phyloP scores from a whole-genome alignment of 2,888 invertebrate species.

The Marasmarcha lunaedactyla region DNA sequence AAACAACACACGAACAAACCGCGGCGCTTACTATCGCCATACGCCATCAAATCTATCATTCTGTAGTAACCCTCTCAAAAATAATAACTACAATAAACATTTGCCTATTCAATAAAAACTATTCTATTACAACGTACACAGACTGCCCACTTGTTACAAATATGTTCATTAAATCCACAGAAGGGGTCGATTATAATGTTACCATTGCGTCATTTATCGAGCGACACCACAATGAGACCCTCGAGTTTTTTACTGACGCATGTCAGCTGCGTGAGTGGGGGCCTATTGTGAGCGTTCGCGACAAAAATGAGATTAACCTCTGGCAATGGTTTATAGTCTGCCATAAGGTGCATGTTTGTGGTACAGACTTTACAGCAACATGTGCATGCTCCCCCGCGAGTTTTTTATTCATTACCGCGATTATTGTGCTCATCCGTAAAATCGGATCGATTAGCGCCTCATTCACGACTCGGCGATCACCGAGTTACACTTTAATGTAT shows the following conservation, averaged over 20 bases:
- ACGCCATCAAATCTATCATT: no score
- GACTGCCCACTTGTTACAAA: constrained; percentile 31
- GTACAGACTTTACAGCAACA: constrained; percentile 13
- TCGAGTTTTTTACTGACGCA: constrained; percentile 38
- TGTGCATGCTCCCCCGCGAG: constrained; percentile 22
- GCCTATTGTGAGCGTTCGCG: constrained; percentile 31
- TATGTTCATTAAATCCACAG: constrained; percentile 22
- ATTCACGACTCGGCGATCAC: constrained; percentile 6
- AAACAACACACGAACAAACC: no score
- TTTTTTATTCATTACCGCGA: constrained; percentile 52
- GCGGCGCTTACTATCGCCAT: no score
- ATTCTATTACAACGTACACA: constrained; percentile 4
- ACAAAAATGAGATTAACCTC: constrained; percentile 38
- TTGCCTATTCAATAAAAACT: no score
- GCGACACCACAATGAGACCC: constrained; percentile 9
- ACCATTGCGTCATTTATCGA: constrained; percentile 2
- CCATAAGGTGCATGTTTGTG: constrained; percentile 13
- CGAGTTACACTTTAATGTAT: no score
- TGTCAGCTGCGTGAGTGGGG: constrained; percentile 61
- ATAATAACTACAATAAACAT: no score
- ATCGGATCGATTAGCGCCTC: constrained; percentile 49
- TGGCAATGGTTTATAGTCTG: constrained; percentile 21
- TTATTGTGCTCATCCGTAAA: constrained; percentile 52
- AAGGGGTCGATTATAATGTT: constrained; percentile 16
- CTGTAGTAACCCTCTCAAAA: no score